Percentiles rank a stretch among this genome's conserved stretches.
Conservation (phyloP, 1,140 invertebrate species). For the Lepidostoma basale region DNA sequence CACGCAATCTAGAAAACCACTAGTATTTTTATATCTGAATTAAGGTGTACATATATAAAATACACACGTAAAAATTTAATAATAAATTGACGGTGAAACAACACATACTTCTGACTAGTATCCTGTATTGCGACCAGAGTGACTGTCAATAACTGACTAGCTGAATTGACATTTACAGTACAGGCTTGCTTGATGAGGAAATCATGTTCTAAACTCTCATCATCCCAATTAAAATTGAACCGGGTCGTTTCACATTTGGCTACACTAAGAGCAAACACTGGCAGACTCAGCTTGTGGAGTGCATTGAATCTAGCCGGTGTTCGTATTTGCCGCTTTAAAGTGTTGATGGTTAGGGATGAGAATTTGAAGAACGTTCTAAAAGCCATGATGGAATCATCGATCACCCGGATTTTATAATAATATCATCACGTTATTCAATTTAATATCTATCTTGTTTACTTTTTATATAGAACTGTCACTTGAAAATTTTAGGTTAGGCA, state of each 20-base stretch:
- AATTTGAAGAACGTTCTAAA: conserved; percentile 5
- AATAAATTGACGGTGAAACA: too few relatives aligned
- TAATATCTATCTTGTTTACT: too few relatives aligned
- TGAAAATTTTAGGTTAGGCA: too few relatives aligned
- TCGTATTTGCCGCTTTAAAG: background rate
- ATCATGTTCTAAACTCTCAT: conserved; percentile 49
- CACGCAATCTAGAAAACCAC: conserved; percentile 51
- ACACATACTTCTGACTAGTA: conserved; percentile 55
- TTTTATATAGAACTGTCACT: too few relatives aligned
- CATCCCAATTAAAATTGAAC: conserved; percentile 34
- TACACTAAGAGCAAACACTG: conserved; percentile 8
- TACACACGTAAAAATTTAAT: too few relatives aligned
- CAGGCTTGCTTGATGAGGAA: conserved; percentile 59
- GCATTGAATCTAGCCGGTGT: background rate
- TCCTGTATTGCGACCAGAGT: conserved; percentile 59
- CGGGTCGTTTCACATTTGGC: conserved; percentile 30
- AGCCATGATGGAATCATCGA: background rate
- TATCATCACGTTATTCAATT: too few relatives aligned
- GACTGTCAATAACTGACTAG: conserved; percentile 57
- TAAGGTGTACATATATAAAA: too few relatives aligned
- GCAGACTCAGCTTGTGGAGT: background rate
- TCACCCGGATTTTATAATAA: background rate
- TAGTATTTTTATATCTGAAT: background rate
- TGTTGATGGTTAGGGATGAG: background rate
- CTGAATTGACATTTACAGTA: conserved; percentile 58